Evolutionary conservation across 2,888 invertebrate species (phyloP).

Genomic region (Orthosia incerta): DNA sequence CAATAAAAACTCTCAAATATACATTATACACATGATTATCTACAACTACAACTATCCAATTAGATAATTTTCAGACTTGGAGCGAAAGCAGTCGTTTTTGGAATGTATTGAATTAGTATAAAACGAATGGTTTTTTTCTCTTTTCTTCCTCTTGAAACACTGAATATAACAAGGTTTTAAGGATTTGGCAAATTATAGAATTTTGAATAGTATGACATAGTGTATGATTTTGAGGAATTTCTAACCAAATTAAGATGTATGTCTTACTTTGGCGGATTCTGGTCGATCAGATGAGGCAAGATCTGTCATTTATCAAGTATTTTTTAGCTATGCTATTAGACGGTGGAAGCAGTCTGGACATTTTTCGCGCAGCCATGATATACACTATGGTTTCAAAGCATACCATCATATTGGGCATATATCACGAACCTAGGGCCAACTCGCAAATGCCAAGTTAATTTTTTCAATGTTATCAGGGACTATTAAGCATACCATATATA

Average conservation of each 20-base stretch:
- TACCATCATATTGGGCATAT: not conserved
- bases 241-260: not conserved
- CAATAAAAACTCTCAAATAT: slow-evolving; percentile 52
- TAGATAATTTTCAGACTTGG: slow-evolving; percentile 53
- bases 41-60: slow-evolving; percentile 51
- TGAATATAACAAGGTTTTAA: slow-evolving; percentile 38
- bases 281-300: not conserved
- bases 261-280: not conserved
- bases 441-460: too few relatives aligned
- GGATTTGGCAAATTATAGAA: too few relatives aligned
- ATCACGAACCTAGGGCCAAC: too few relatives aligned
- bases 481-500: not conserved
- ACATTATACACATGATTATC: slow-evolving; percentile 59
- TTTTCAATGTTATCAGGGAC: too few relatives aligned
- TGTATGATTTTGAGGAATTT: not conserved
- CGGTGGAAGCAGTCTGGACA: not conserved
- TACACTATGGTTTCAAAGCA: not conserved
- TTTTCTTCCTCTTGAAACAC: slow-evolving; percentile 11
- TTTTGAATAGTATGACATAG: not conserved
- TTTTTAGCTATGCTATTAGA: not conserved
- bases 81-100: slow-evolving; percentile 47
- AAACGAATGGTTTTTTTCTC: not conserved
- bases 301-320: not conserved
- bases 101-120: slow-evolving; percentile 52
- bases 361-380: not conserved